These are phyloP conservation scores for Nerophis ophidion DNA, from an alignment of 2,113 vertebrate genomes.

Conservation along the genomic window DNA sequence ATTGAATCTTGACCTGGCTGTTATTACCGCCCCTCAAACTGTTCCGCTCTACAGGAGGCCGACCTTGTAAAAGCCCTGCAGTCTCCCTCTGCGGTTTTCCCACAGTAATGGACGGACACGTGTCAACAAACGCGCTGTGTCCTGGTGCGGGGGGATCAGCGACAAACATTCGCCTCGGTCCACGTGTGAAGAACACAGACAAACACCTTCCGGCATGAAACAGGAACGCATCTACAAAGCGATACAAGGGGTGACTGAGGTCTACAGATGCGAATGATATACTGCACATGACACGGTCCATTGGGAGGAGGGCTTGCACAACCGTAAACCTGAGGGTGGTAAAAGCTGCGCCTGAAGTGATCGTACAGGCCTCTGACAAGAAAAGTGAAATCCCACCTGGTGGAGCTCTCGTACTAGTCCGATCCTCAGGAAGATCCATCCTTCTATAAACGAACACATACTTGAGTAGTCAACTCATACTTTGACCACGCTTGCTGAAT, in stretches of 20 bases:
- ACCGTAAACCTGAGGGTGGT: conserved; percentile 40
- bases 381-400: conserved; percentile 61
- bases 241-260: conserved; percentile 22
- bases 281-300: conserved; percentile 16
- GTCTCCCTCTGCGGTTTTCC: conserved; percentile 15
- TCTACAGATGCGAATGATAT: conserved; percentile 7
- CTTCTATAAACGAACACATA: conserved; percentile 21
- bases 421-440: conserved; percentile 4
- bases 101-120: conserved; percentile 19
- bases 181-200: conserved; percentile 7
- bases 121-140: conserved; percentile 23
- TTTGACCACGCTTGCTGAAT: conserved; percentile 26
- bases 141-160: neutral
- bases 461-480: conserved; percentile 34
- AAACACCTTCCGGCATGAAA: neutral
- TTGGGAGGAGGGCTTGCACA: conserved; percentile 17
- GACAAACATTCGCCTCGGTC: conserved; percentile 13
- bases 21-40: conserved; percentile 51
- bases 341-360: conserved; percentile 48
- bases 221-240: conserved; percentile 21
- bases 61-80: conserved; percentile 52
- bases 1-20: conserved; percentile 63
- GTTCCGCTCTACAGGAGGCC: conserved; percentile 46
- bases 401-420: conserved; percentile 19
- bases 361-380: conserved; percentile 47